Base-by-base conservation (phyloP, 2,113 vertebrate genomes). In the Nothocercus nigrocapillus region DNA sequence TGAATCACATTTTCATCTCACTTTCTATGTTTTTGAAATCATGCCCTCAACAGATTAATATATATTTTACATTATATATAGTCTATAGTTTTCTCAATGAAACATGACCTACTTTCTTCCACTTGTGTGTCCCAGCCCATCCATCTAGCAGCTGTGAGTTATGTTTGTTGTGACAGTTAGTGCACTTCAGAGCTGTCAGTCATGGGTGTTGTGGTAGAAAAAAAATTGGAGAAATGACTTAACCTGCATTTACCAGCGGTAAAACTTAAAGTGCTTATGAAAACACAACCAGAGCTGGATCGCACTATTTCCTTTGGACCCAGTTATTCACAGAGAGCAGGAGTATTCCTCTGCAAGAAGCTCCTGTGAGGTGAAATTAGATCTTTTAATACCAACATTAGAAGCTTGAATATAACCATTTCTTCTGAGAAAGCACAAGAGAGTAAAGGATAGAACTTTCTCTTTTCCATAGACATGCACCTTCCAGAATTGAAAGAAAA, bases 41-140 rank as follows among this genome's bases (percentile, higher is more conserved):
- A 6, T 8, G 47, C 8, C 72, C 90, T 89, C 87, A 74, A 87
- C 81, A 42, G 56, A 45, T 80, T 93, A 24, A 91, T 47, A 3
- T 12, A 64, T 90, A 38, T 77, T 62, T 81, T 72, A 54, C 25
- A 30, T 58, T 56, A 1, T 27, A 68, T 8, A 28, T 20, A 40
- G 79, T 12, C 25, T 77, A 9, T 10, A 7, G 14, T 85, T 94
- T 93, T 56, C 79, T 91, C 91, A 97, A 56, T 91, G 82, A 93
- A 93, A 90, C 32, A 1, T 19, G 89, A 85, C 87, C 87, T 66
- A 9, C 74, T 91, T 89, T 25, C 38, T 74, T 77, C 67, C 51
- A 56, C 72, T 34, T 44, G 91, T 13, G 75, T 63, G 67, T 81
- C 93, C 93, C 87, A 70, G 3, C 45, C 80, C 54, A 68, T 25